Percentiles rank a stretch among this genome's conserved stretches.
phyloP scores from a whole-genome alignment of 2,113 vertebrate genomes.

The Cariama cristata region DNA sequence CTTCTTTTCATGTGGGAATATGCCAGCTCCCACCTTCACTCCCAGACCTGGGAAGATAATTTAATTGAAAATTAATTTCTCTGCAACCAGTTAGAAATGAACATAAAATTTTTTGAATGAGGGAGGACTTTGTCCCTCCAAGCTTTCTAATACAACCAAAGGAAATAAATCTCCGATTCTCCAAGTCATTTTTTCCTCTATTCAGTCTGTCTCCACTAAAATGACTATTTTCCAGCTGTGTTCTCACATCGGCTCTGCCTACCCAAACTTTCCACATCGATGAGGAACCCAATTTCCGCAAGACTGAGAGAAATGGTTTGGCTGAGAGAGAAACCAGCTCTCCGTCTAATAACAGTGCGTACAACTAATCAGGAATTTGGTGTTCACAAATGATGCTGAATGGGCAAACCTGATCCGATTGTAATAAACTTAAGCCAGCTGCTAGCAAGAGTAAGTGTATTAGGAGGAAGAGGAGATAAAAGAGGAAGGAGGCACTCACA shows the following conservation, averaged over 20 bases:
- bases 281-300: background rate
- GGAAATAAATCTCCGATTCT: background rate
- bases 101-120: background rate
- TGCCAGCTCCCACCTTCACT: background rate
- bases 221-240: conserved; percentile 12
- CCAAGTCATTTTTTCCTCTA: background rate
- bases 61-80: background rate
- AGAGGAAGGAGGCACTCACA: background rate
- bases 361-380: background rate
- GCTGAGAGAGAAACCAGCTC: background rate
- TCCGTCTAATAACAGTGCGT: background rate
- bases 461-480: background rate
- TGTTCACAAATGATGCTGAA: background rate
- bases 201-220: background rate
- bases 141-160: background rate
- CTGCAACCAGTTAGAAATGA: background rate
- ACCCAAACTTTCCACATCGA: background rate
- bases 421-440: background rate
- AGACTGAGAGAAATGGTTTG: conserved; percentile 7
- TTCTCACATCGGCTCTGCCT: background rate
- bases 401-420: background rate
- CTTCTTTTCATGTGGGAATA: background rate
- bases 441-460: background rate
- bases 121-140: background rate
- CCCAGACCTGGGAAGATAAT: background rate